Conservation (phyloP, 2,797 vertebrate genomes). For the Myotis daubentonii region DNA sequence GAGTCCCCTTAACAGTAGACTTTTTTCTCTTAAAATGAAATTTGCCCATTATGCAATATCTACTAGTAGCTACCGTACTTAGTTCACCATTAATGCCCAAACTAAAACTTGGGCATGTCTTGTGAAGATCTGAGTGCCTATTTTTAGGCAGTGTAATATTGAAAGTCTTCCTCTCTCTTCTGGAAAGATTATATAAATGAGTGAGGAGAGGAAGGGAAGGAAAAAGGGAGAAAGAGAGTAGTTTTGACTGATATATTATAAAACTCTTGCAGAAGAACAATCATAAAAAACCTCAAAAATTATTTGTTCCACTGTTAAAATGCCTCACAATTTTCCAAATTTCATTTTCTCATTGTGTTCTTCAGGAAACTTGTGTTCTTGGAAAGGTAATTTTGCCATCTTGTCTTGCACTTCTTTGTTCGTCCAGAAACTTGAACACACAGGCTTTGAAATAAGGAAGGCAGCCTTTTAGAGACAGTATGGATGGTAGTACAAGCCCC, state of each 20-base stretch:
- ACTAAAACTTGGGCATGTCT: background rate
- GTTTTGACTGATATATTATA: background rate
- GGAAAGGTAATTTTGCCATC: background rate
- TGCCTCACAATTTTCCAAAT: conserved; percentile 22
- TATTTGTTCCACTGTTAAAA: conserved; percentile 4
- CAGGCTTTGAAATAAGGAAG: background rate
- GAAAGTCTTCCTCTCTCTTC: background rate
- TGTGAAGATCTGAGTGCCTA: background rate
- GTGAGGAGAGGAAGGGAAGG: background rate
- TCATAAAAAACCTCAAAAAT: background rate
- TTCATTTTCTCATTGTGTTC: conserved; percentile 36
- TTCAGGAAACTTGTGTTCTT: background rate
- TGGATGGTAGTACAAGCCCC: background rate
- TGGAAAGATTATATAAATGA: background rate
- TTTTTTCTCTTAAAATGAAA: conserved; percentile 17
- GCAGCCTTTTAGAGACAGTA: background rate
- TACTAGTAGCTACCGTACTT: background rate
- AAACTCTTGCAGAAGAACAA: background rate
- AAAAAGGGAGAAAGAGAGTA: background rate
- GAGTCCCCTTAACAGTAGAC: background rate
- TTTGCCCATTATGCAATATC: background rate
- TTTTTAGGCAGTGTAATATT: conserved; percentile 22
- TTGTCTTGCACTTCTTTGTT: background rate
- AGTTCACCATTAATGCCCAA: background rate
- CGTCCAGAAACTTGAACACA: background rate